These are phyloP conservation scores for Paragorgia papillata DNA, from an alignment of 92 coral and sea anemone species.

Conservation along the genomic window DNA sequence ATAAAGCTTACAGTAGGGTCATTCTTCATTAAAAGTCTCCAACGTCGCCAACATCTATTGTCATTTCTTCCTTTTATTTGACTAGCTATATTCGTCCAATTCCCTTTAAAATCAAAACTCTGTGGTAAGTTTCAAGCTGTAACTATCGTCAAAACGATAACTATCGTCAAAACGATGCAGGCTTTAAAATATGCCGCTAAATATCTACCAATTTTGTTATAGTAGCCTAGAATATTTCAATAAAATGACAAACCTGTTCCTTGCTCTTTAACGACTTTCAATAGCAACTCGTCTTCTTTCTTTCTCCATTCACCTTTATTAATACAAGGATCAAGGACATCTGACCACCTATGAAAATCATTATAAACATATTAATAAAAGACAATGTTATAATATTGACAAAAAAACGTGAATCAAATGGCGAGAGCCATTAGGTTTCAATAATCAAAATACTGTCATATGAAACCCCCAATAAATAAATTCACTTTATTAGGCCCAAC, in stretches of 20 bases:
- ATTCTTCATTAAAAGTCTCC: constrained; percentile 66
- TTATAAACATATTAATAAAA: not conserved
- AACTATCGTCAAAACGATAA: no score
- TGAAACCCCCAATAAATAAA: no score
- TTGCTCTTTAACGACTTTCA: constrained; percentile 64
- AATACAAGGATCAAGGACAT: constrained; percentile 81
- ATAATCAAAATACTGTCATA: no score
- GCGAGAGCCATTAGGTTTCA: not conserved
- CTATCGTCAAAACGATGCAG: no score
- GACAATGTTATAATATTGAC: not conserved
- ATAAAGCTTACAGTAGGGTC: constrained; percentile 41
- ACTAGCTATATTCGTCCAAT: constrained; percentile 85
- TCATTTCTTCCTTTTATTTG: constrained; percentile 79
- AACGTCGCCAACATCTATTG: constrained; percentile 93
- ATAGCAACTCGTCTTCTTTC: constrained; percentile 66
- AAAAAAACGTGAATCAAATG: not conserved
- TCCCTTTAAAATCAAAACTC: constrained; percentile 36
- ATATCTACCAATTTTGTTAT: no score
- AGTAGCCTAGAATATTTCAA: no score
- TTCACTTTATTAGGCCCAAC: no score
- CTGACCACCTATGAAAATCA: constrained; percentile 82
- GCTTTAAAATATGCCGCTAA: no score
- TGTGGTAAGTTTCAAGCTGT: not conserved
- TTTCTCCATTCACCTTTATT: constrained; percentile 73
- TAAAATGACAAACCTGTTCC: no score